Percentiles rank a stretch among this genome's conserved stretches.
phyloP scores from a whole-genome alignment of 2,113 vertebrate genomes.

The Phoxinus phoxinus region DNA sequence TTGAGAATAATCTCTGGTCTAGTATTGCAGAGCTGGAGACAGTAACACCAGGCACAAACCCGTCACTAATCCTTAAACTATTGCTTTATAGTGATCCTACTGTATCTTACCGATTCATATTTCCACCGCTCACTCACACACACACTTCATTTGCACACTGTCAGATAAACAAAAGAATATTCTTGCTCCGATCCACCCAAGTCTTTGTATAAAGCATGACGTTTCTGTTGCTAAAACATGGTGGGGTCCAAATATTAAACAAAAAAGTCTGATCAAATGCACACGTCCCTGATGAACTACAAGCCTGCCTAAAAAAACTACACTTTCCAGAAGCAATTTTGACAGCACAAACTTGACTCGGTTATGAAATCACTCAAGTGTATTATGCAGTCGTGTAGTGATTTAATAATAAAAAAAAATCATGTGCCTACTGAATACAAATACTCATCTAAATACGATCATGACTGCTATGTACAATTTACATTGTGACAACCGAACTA shows the following conservation, averaged over 20 bases:
- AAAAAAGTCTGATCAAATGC: conserved; percentile 21
- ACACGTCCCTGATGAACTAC: conserved; percentile 34
- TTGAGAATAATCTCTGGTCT: conserved; percentile 41
- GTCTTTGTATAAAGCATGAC: conserved; percentile 55
- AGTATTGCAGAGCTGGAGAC: conserved; percentile 51
- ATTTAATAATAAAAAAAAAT: conserved; percentile 4
- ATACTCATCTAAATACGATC: conserved; percentile 4
- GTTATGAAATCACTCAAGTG: not conserved
- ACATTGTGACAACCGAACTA: not conserved
- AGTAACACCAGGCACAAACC: conserved; percentile 43
- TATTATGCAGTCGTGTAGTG: conserved; percentile 11
- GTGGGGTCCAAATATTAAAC: conserved; percentile 15
- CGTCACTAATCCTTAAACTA: conserved; percentile 49
- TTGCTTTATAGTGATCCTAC: conserved; percentile 54
- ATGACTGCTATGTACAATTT: conserved; percentile 22
- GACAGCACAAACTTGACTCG: conserved; percentile 41
- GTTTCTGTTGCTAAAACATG: conserved; percentile 51
- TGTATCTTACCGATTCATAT: conserved; percentile 39
- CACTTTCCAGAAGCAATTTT: conserved; percentile 26
- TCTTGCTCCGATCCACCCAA: conserved; percentile 4
- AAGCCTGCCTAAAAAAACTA: conserved; percentile 17
- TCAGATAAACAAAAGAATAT: conserved; percentile 47
- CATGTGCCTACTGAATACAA: conserved; percentile 16
- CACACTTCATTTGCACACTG: conserved; percentile 35
- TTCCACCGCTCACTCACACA: not conserved